These are phyloP conservation scores for Disparrhopalites patrizii DNA, from an alignment of 2,888 invertebrate species.

Conservation along the genomic window DNA sequence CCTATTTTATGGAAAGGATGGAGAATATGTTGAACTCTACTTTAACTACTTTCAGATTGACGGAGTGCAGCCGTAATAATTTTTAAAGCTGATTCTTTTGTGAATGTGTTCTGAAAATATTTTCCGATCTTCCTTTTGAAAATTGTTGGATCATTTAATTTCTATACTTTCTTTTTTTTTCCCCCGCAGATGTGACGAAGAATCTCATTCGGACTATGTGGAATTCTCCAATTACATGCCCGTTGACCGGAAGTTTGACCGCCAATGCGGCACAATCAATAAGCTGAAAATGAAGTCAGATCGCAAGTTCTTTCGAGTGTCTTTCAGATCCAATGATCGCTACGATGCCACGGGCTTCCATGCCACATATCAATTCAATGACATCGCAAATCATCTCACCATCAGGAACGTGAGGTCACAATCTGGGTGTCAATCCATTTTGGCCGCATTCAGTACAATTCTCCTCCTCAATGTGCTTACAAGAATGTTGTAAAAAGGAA, in stretches of 20 bases:
- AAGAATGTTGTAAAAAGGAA: too few relatives aligned
- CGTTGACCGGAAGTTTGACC: slow-evolving; percentile 79
- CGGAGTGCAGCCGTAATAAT: slow-evolving; percentile 78
- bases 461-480: too few relatives aligned
- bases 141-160: not conserved
- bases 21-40: slow-evolving; percentile 74
- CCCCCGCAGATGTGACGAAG: slow-evolving; percentile 78
- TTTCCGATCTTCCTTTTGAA: not conserved
- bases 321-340: slow-evolving; percentile 88
- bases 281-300: slow-evolving; percentile 57
- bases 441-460: too few relatives aligned
- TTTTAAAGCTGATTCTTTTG: not conserved
- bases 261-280: slow-evolving; percentile 80
- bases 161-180: slow-evolving; percentile 10
- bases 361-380: slow-evolving; percentile 45
- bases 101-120: not conserved
- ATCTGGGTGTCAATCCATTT: too few relatives aligned
- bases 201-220: slow-evolving; percentile 90
- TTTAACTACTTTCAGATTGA: slow-evolving; percentile 92
- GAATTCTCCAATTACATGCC: slow-evolving; percentile 93
- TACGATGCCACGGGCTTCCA: slow-evolving; percentile 44
- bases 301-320: slow-evolving; percentile 65
- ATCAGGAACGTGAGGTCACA: slow-evolving; percentile 26
- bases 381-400: slow-evolving; percentile 33
- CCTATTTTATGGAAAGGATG: slow-evolving; percentile 75